Conservation (phyloP, 2,888 invertebrate genomes). For the Tenthredo notha region DNA sequence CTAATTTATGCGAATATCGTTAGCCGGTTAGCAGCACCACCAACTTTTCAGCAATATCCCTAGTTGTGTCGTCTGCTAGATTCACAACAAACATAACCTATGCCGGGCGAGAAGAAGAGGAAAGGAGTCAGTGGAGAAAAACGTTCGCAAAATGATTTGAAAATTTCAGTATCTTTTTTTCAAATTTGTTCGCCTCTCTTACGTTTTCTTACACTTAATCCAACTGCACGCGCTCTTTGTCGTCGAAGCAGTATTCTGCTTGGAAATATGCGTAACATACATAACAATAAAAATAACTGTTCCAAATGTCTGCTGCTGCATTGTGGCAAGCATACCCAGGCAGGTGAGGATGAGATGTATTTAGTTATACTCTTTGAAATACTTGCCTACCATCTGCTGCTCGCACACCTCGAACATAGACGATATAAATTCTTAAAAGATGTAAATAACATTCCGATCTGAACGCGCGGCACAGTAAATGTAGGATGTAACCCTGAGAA, state of each 20-base stretch:
- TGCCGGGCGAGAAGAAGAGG: too few relatives aligned
- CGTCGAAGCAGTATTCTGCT: neutral
- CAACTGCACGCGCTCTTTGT: neutral
- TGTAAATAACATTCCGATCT: constrained; percentile 7
- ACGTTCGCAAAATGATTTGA: too few relatives aligned
- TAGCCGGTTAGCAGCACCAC: too few relatives aligned
- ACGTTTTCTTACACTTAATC: neutral
- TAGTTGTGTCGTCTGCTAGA: too few relatives aligned
- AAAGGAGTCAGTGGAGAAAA: too few relatives aligned
- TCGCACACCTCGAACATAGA: neutral
- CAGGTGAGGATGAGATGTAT: neutral
- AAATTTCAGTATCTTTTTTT: too few relatives aligned
- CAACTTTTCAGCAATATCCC: too few relatives aligned
- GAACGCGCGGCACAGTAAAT: neutral
- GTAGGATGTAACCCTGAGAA: neutral
- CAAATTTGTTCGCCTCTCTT: neutral
- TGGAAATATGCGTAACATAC: neutral
- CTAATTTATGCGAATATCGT: too few relatives aligned
- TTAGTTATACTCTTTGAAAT: constrained; percentile 14
- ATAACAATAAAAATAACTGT: constrained; percentile 26
- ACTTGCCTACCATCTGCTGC: neutral
- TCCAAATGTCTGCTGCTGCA: constrained; percentile 19
- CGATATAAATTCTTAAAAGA: constrained; percentile 6
- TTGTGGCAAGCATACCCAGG: neutral
- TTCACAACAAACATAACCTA: too few relatives aligned